Percentiles rank a stretch among this genome's conserved stretches.
Conservation (phyloP, 2,888 invertebrate genomes). For the Clanis bilineata region DNA sequence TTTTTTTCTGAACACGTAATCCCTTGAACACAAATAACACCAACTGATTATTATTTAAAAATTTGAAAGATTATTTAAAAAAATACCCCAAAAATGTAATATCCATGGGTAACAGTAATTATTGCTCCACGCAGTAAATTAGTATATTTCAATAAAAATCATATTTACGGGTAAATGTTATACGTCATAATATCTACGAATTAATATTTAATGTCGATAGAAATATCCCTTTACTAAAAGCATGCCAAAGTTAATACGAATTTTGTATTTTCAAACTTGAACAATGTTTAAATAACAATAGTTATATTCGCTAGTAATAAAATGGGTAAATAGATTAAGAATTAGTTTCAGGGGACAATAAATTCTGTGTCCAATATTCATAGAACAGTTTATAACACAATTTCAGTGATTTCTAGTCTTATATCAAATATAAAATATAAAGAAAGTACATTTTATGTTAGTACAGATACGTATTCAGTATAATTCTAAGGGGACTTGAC, state of each 20-base stretch:
- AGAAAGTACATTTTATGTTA: conserved; percentile 4
- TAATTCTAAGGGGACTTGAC: not conserved
- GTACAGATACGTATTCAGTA: conserved; percentile 3
- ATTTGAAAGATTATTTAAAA: too few species aligned
- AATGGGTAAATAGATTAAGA: not conserved
- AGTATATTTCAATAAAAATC: not conserved
- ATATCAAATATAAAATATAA: too few species aligned
- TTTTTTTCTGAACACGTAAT: not conserved
- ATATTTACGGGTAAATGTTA: conserved; percentile 7
- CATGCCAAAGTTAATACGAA: conserved; percentile 7
- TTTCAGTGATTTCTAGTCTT: conserved; percentile 2
- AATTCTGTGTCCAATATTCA: not conserved
- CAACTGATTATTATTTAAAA: not conserved
- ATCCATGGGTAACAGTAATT: not conserved
- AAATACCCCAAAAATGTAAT: not conserved
- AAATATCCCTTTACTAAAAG: not conserved
- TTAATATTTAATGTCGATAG: not conserved
- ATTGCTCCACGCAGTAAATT: not conserved
- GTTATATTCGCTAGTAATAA: not conserved
- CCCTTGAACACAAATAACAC: not conserved
- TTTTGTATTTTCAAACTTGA: not conserved
- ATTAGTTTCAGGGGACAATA: conserved; percentile 3
- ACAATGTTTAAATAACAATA: not conserved
- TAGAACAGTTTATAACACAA: not conserved
- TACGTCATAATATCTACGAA: conserved; percentile 5